Conservation (phyloP, 2,888 invertebrate species). For the Eupithecia inturbata region DNA sequence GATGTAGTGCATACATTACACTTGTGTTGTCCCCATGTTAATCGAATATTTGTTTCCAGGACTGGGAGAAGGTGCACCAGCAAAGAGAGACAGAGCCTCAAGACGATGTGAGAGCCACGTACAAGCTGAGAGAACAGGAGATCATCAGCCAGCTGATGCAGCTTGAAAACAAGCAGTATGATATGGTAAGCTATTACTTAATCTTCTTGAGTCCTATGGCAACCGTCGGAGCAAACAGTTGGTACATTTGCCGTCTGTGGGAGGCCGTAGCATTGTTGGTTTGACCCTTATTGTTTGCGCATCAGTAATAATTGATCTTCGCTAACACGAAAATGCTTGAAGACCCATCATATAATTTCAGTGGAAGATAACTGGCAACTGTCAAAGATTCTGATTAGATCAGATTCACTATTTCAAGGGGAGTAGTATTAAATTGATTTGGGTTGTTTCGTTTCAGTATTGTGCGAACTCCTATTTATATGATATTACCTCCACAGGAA, state of each 20-base stretch:
- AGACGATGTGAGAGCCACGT: constrained; percentile 71
- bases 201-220: background rate
- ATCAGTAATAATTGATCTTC: too few species aligned
- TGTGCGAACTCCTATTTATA: background rate
- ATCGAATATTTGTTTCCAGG: constrained; percentile 50
- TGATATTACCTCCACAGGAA: constrained; percentile 68
- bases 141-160: constrained; percentile 85
- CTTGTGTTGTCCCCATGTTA: too few species aligned
- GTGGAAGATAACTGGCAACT: too few species aligned
- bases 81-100: constrained; percentile 72
- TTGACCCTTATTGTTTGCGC: background rate
- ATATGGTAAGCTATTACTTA: constrained; percentile 78
- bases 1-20: too few species aligned
- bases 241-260: background rate
- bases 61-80: constrained; percentile 78
- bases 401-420: too few species aligned
- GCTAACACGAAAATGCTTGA: too few species aligned
- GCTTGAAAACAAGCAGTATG: constrained; percentile 83
- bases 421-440: background rate
- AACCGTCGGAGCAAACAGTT: background rate
- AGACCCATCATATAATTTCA: too few species aligned
- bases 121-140: constrained; percentile 81
- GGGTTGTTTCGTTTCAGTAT: background rate
- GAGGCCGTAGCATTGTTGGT: background rate
- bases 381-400: too few species aligned